phyloP scores from a whole-genome alignment of 2,797 vertebrate genomes.

The Perodicticus potto region DNA sequence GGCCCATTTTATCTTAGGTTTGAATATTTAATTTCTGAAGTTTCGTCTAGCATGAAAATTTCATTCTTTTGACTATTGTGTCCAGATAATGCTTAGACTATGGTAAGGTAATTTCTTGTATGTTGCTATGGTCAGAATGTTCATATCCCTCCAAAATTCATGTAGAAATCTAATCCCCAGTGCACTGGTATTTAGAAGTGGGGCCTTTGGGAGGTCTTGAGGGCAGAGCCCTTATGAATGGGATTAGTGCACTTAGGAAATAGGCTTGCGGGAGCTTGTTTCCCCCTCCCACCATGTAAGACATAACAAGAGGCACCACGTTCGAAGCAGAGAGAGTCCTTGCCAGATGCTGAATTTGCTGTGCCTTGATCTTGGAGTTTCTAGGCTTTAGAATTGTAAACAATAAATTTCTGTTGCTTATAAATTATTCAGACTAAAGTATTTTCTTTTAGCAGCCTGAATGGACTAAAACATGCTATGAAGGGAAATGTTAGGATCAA shows the following conservation, averaged over 20 bases:
- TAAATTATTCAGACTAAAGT: neutral
- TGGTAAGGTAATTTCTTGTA: neutral
- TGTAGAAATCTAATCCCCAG: neutral
- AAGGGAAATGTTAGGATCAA: slow-evolving; percentile 47
- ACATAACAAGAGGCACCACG: neutral
- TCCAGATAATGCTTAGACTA: neutral
- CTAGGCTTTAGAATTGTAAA: neutral
- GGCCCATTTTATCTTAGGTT: neutral
- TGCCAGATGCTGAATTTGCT: neutral
- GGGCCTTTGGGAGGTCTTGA: neutral
- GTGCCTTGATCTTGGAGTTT: neutral
- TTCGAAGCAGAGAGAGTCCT: neutral
- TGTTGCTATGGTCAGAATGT: neutral
- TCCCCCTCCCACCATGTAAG: neutral
- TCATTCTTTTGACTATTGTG: slow-evolving; percentile 41
- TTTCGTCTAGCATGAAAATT: slow-evolving; percentile 16
- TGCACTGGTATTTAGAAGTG: neutral
- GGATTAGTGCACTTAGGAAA: neutral
- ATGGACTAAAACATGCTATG: neutral
- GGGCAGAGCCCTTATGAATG: neutral
- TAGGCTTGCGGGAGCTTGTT: neutral
- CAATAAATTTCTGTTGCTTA: neutral
- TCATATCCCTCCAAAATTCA: neutral
- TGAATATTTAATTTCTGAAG: slow-evolving; percentile 28
- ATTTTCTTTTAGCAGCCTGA: neutral